Conservation (phyloP, 2,888 invertebrate genomes). For the Diaphora mendica region DNA sequence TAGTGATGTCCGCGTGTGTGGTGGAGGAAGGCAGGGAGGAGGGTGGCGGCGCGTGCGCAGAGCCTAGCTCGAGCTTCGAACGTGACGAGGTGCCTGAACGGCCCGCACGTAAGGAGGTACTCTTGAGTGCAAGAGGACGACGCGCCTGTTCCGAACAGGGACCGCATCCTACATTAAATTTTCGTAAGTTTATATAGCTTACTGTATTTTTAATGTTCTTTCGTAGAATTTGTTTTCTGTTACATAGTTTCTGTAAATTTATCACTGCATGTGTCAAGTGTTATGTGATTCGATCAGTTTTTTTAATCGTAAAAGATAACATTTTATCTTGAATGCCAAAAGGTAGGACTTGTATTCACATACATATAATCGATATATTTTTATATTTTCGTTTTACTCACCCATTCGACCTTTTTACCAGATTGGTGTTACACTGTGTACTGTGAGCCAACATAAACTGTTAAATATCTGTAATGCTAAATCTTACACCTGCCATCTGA, state of each 20-base stretch:
- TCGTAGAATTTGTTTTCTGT: not conserved
- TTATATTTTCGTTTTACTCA: too few species aligned
- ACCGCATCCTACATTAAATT: conserved; percentile 87
- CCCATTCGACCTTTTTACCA: too few species aligned
- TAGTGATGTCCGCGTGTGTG: conserved; percentile 80
- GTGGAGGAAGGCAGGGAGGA: conserved; percentile 79
- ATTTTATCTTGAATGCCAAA: too few species aligned
- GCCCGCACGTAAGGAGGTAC: conserved; percentile 76
- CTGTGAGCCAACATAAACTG: too few species aligned
- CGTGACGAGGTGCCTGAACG: conserved; percentile 75
- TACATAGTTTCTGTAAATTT: not conserved
- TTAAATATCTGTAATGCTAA: too few species aligned
- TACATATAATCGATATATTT: not conserved
- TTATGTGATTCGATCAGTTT: not conserved
- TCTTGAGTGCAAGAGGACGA: conserved; percentile 85
- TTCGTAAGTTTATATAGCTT: conserved; percentile 67
- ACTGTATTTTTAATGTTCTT: not conserved
- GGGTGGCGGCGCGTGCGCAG: conserved; percentile 65
- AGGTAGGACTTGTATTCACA: not conserved
- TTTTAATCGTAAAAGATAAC: not conserved
- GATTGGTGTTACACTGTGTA: too few species aligned
- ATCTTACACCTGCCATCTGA: too few species aligned
- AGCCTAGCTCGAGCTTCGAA: conserved; percentile 51
- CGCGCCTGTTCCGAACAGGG: conserved; percentile 90
- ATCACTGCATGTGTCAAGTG: not conserved